Conservation (phyloP, 2,113 vertebrate species). For the Dromaius novaehollandiae region DNA sequence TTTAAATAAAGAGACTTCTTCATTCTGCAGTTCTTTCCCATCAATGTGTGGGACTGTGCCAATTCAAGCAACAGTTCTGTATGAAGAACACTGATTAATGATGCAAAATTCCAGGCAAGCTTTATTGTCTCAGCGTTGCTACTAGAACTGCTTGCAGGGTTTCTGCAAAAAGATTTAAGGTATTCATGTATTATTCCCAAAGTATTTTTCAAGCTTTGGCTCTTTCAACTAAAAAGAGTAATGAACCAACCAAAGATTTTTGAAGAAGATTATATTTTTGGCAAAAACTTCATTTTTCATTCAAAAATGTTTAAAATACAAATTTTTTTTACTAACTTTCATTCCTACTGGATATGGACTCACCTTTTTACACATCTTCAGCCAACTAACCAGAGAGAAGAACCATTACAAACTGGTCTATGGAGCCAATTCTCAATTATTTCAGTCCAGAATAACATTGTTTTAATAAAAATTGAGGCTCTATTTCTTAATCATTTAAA, state of each 20-base stretch:
- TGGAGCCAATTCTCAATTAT: background rate
- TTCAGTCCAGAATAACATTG: background rate
- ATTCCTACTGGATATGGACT: background rate
- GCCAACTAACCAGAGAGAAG: background rate
- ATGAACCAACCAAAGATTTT: background rate
- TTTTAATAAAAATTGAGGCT: background rate
- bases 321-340: background rate
- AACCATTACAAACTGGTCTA: background rate
- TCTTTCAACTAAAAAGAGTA: background rate
- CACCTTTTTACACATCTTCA: background rate
- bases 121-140: slow-evolving; percentile 31
- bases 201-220: background rate
- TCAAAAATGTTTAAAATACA: background rate
- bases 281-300: background rate
- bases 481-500: background rate
- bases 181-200: background rate
- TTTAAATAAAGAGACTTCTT: slow-evolving; percentile 48
- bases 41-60: slow-evolving; percentile 51
- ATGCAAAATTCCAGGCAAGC: slow-evolving; percentile 35
- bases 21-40: slow-evolving; percentile 54
- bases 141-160: background rate
- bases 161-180: slow-evolving; percentile 21
- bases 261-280: background rate
- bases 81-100: slow-evolving; percentile 53
- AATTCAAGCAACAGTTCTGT: slow-evolving; percentile 53